phyloP scores from a whole-genome alignment of 2,113 vertebrate species.

The Numida meleagris region DNA sequence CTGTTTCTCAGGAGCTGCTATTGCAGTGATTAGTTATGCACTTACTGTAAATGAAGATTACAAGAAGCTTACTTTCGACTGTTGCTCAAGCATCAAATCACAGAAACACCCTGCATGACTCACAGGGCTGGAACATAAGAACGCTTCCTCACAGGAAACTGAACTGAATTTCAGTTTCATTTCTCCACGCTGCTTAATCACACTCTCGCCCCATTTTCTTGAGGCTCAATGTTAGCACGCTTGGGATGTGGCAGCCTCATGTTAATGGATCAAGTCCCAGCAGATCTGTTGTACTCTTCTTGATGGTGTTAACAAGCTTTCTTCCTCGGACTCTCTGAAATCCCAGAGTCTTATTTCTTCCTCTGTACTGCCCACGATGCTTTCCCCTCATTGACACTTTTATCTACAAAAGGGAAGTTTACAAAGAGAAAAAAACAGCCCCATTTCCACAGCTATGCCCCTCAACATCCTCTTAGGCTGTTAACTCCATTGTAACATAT shows the following conservation, averaged over 20 bases:
- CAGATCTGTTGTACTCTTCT: neutral
- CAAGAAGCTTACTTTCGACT: neutral
- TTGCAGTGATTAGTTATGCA: neutral
- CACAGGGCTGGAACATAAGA: neutral
- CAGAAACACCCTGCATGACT: neutral
- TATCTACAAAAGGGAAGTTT: neutral
- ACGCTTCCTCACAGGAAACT: neutral
- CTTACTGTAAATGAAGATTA: neutral
- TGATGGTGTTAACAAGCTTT: neutral
- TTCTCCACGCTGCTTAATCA: neutral
- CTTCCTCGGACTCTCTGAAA: neutral
- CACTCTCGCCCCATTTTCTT: neutral
- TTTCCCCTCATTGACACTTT: accelerated
- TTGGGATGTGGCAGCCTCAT: neutral
- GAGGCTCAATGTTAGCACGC: neutral
- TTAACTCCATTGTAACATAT: neutral
- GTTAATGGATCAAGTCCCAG: neutral
- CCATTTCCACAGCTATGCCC: neutral
- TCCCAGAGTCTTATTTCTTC: neutral
- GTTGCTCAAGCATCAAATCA: neutral
- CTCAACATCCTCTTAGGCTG: neutral
- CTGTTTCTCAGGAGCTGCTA: neutral
- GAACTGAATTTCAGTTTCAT: neutral
- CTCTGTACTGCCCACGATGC: accelerated
- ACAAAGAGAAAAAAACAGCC: neutral